Conservation (phyloP, 2,113 vertebrate genomes). For the Caracal caracal region DNA sequence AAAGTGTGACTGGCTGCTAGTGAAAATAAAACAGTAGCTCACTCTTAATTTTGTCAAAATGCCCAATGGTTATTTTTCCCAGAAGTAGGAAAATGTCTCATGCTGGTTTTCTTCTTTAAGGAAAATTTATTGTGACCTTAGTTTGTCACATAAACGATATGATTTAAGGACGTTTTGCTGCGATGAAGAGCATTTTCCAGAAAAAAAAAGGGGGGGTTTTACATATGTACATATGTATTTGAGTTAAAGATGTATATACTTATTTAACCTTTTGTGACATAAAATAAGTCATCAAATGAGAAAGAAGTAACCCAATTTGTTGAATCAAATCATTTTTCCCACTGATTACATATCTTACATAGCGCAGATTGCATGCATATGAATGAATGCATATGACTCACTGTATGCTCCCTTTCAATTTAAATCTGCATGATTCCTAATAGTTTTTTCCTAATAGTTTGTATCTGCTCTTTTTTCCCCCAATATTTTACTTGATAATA, state of each 20-base stretch:
- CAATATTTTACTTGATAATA: neutral
- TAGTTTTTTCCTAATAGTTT: neutral
- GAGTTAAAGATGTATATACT: neutral
- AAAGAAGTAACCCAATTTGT: conserved; percentile 59
- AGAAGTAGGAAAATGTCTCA: neutral
- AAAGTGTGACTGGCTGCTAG: neutral
- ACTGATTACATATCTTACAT: conserved; percentile 54
- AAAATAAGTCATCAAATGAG: conserved; percentile 61
- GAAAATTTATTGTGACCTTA: neutral
- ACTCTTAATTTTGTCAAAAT: neutral
- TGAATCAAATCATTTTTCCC: conserved; percentile 57
- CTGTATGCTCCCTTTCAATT: neutral
- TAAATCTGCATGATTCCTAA: conserved; percentile 48
- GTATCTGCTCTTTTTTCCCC: neutral
- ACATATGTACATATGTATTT: neutral
- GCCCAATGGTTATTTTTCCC: neutral
- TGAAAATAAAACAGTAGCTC: neutral
- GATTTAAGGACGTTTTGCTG: neutral
- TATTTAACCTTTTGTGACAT: conserved; percentile 62
- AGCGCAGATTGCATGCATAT: conserved; percentile 64
- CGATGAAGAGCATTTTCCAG: neutral
- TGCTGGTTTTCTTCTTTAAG: neutral
- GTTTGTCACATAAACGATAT: neutral
- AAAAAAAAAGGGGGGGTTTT: neutral
- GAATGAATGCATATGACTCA: conserved; percentile 47